Base-by-base conservation (phyloP, 2,113 vertebrate genomes). In the Egretta garzetta region DNA sequence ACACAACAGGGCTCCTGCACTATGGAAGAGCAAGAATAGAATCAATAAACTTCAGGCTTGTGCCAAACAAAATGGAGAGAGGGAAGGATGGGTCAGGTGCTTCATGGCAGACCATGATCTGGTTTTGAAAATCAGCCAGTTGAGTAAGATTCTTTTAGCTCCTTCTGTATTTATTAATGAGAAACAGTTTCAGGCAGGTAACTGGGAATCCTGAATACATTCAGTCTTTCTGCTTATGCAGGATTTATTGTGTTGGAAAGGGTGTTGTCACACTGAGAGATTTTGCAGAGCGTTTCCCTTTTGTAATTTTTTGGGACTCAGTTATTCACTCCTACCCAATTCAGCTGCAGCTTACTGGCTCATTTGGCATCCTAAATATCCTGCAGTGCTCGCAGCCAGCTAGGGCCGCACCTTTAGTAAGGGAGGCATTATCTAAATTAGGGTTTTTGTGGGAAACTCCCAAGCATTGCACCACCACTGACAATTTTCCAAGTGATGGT, bases 31-130 rank as follows among this genome's bases (percentile, higher is more conserved):
- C 76, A 93, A 92, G 56, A 72, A 82, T 12, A 70, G 60, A 86
- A 89, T 91, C 86, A 87, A 81, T 96, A 80, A 93, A 84, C 49
- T 93, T 95, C 70, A 72, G 33, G 1, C 88, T 88, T 90, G 62
- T 92, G 87, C 85, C 90, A 92, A 90, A 80, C 49, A 73, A 82
- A 94, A 75, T 66, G 58, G 63, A 80, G 66, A 87, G 80, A 26
- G 55, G 60, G 66, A 91, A 74, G 59, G 73, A 82, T 33, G 76
- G 62, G 74, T 91, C 88, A 79, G 80, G 43, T 63, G 49, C 41
- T 47, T 87, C 12, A 2, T 70, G 70, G 60, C 73, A 79, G 79
- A 62, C 53, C 58, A 91, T 68, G 77, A 53, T 82, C 60, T 79
- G 26, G 58, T 62, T 91, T 91, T 91, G 77, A 68, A 95, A 87